Evolutionary conservation across 2,113 vertebrate genomes (phyloP), one percentile per base, ranked within the genome.

Genomic region (Callospermophilus lateralis): DNA sequence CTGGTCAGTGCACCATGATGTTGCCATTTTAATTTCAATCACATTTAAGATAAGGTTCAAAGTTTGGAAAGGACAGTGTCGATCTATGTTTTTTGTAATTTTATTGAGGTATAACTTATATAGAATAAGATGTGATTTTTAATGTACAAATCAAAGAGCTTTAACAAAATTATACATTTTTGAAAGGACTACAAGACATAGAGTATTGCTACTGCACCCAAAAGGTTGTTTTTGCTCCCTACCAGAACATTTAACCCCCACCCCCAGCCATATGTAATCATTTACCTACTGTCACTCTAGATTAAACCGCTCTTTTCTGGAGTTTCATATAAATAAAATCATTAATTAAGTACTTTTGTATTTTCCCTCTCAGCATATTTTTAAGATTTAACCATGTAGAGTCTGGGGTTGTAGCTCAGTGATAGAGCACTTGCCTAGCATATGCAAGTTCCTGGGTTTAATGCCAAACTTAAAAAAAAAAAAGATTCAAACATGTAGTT

Each of bases 31-130:
- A 70, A 53, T 80, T 88, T 84, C 1, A 84, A 26, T 76, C 26
- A 70, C 34, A 79, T 80, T 73, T 90, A 83, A 97, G 51, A 68
- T 30, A 79, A 1, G 7, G 9, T 37, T 84, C 37, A n/a, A 87
- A 26, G 4, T 80, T 26, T 97, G 84, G 78, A 51, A 63, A 92
- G 37, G 58, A 53, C 3, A 61, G 5, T 37, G 73, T 85, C 6
- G 55, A 45, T 3, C 11, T 76, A 37, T 32, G 58, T 48, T 84
- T 94, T 84, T 85, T 19, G 37, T 34, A 84, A 9, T 9, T 39
- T 68, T 51, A 45, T 16, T 94, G 10, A 37, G 4, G 37, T 53
- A 80, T 45, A 90, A 84, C 45, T 84, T 95, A 61, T 8, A n/a
- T 76, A 58, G 6, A 39, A 37, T 74, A 83, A 94, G 67, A 53